These are phyloP conservation scores for Pissodes strobi DNA, from an alignment of 1,140 invertebrate species.

Conservation along the genomic window DNA sequence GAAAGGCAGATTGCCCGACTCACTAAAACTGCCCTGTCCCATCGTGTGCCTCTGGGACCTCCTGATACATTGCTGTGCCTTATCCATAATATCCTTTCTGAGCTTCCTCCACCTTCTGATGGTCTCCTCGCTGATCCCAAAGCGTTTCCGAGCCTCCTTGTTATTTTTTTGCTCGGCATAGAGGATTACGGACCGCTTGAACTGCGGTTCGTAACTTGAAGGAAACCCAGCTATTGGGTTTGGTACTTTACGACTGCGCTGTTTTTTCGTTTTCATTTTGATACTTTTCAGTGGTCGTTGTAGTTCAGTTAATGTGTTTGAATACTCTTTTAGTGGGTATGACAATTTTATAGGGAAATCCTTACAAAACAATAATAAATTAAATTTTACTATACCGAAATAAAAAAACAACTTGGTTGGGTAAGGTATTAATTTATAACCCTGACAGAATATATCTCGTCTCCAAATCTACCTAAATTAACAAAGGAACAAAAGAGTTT, in stretches of 20 bases:
- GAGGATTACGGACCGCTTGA: conserved; percentile 47
- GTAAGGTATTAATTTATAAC: no score
- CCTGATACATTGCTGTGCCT: conserved; percentile 14
- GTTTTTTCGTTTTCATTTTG: conserved; percentile 25
- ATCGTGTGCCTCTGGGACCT: conserved; percentile 17
- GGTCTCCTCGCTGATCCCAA: conserved; percentile 44
- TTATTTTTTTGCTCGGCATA: conserved; percentile 46
- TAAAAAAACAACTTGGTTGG: no score
- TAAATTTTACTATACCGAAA: no score
- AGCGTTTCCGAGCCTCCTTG: conserved; percentile 41
- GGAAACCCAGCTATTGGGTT: conserved; percentile 18
- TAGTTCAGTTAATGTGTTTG: no score
- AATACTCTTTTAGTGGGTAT: no score
- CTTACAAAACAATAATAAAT: no score
- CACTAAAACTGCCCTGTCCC: not conserved
- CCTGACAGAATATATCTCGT: no score
- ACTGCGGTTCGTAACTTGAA: conserved; percentile 39
- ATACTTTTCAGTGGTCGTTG: not conserved
- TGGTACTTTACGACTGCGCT: conserved; percentile 7
- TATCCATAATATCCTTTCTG: conserved; percentile 37
- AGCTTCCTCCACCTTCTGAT: conserved; percentile 45
- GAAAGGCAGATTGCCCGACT: not conserved
- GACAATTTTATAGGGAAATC: no score
- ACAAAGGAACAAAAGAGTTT: no score
- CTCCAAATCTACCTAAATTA: no score